A percentile compares a stretch with the other conserved stretches of the same genome.
Evolutionary conservation across 1,140 invertebrate species (phyloP).

Genomic region (Leptinotarsa texana): DNA sequence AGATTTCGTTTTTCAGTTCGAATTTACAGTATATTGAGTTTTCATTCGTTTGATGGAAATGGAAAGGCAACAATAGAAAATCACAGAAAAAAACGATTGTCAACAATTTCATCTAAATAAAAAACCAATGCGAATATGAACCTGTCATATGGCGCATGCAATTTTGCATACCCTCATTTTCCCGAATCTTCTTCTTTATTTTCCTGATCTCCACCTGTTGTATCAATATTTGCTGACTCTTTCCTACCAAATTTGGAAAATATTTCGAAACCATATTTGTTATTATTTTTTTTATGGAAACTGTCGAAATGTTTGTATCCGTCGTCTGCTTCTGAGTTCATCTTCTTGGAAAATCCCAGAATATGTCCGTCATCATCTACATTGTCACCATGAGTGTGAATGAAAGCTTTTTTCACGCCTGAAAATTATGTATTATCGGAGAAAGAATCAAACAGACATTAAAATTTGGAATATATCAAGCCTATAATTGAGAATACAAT

Average conservation of each 20-base stretch:
- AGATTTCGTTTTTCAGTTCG: no score
- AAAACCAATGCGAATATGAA: no score
- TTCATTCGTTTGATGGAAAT: no score
- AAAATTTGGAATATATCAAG: no score
- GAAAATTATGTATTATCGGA: conserved; percentile 1
- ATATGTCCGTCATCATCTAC: conserved; percentile 59
- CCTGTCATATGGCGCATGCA: background rate
- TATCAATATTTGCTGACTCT: conserved; percentile 49
- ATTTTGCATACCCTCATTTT: background rate
- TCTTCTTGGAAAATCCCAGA: conserved; percentile 67
- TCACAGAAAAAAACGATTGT: no score
- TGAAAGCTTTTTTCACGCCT: conserved; percentile 46
- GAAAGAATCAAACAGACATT: no score
- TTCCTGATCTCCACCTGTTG: conserved; percentile 33
- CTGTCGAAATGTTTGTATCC: conserved; percentile 73
- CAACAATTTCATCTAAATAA: no score
- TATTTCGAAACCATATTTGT: conserved; percentile 71
- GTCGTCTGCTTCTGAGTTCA: conserved; percentile 66
- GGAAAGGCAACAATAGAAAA: no score
- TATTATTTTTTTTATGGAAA: conserved; percentile 71
- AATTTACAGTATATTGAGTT: no score
- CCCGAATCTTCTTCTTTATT: background rate
- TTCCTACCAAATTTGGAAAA: conserved; percentile 65
- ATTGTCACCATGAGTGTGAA: conserved; percentile 48
- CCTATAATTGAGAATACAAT: no score